These are phyloP conservation scores for Aphelinus certus DNA, from an alignment of 1,140 invertebrate species.

Conservation along the genomic window DNA sequence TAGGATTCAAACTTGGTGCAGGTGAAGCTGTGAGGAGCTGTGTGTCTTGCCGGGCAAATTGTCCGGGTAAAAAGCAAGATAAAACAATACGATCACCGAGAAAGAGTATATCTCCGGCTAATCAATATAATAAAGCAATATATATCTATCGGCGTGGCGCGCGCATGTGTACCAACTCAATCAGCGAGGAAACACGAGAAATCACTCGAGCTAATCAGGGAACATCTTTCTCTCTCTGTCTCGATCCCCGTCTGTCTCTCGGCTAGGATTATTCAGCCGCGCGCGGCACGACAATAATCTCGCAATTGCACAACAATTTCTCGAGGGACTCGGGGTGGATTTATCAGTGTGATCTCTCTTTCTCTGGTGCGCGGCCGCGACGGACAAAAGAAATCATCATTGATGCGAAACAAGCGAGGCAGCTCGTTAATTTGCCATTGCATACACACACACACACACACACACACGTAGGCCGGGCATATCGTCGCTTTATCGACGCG, in stretches of 20 bases:
- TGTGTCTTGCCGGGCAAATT: no score
- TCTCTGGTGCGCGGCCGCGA: not conserved
- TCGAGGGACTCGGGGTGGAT: not conserved
- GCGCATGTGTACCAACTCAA: not conserved
- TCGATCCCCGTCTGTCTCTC: not conserved
- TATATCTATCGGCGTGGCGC: no score
- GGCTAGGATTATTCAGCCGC: slow-evolving; percentile 21
- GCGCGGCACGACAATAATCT: slow-evolving; percentile 5
- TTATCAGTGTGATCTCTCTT: slow-evolving; percentile 15
- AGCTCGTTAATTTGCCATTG: slow-evolving; percentile 15
- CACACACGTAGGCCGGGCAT: no score
- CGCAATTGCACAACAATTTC: slow-evolving; percentile 23
- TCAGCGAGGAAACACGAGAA: slow-evolving; percentile 3
- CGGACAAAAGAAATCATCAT: not conserved
- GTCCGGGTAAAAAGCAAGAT: slow-evolving; percentile 1
- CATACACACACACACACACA: no score
- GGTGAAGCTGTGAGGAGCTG: no score
- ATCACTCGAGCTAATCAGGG: not conserved
- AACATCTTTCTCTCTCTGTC: no score
- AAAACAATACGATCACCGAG: not conserved
- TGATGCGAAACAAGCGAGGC: not conserved
- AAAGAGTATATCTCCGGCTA: no score
- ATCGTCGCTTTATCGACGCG: no score
- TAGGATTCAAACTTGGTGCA: no score
- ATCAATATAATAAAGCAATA: no score